Evolutionary conservation across 2,888 invertebrate genomes (phyloP).

Genomic region (Serrognathus titanus): DNA sequence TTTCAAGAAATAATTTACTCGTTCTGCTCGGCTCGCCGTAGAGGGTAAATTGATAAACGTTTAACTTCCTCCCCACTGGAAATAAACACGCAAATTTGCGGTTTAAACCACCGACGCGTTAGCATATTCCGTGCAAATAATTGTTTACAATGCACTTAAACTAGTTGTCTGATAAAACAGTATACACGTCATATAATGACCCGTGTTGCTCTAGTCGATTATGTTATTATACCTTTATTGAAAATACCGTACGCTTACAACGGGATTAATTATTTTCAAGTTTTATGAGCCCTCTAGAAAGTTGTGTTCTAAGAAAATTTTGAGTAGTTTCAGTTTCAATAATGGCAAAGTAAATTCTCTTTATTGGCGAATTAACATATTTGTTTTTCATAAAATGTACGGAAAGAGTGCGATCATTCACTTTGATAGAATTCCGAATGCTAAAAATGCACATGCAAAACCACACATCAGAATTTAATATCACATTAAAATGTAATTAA

Average conservation of each 20-base stretch:
- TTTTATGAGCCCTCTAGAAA: no score
- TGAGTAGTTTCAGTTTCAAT: no score
- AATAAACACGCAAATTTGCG: constrained; percentile 38
- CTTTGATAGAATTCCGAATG: no score
- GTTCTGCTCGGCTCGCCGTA: constrained; percentile 15
- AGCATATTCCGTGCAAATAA: constrained; percentile 38
- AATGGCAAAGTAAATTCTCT: no score
- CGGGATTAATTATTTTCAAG: no score
- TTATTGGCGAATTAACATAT: no score
- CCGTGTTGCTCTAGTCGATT: constrained; percentile 20
- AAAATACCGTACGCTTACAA: no score
- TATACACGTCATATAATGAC: constrained; percentile 22
- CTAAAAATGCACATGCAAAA: no score
- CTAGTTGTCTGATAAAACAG: constrained; percentile 25
- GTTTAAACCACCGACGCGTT: constrained; percentile 35
- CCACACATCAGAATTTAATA: background rate
- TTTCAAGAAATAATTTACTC: constrained; percentile 19
- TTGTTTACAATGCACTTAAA: constrained; percentile 34
- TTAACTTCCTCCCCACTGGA: constrained; percentile 28
- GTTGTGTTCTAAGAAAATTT: no score
- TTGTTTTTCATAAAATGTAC: no score
- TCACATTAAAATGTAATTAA: constrained; percentile 20
- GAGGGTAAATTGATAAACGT: constrained; percentile 38
- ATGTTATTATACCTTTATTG: constrained; percentile 20
- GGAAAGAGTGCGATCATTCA: no score